These are phyloP conservation scores for Lepidochitona cinerea DNA, from an alignment of 2,888 invertebrate genomes.

Conservation along the genomic window DNA sequence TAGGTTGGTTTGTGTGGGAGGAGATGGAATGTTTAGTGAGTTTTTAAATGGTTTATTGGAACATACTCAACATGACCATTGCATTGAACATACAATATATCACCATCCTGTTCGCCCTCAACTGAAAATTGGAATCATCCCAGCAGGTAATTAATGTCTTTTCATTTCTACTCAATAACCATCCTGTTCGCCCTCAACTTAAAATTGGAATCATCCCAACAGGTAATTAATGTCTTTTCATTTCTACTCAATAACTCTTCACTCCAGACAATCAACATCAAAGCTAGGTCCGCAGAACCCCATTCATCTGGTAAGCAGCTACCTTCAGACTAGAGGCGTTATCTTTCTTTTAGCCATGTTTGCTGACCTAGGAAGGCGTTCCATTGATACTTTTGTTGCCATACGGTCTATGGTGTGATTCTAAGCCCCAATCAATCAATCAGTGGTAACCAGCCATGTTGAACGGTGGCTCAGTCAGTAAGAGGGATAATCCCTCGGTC, in stretches of 20 bases:
- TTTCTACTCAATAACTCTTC: too few species aligned
- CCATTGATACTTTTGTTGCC: too few species aligned
- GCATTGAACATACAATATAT: slow-evolving; percentile 74
- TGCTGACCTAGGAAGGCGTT: too few species aligned
- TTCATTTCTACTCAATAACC: not conserved
- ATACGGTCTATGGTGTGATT: too few species aligned
- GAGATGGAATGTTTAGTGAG: slow-evolving; percentile 90
- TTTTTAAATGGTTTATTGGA: slow-evolving; percentile 81
- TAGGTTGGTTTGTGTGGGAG: slow-evolving; percentile 86
- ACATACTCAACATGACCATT: slow-evolving; percentile 74
- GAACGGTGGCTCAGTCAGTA: too few species aligned
- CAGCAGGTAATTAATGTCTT: slow-evolving; percentile 73
- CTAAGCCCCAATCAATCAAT: too few species aligned
- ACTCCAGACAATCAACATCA: not conserved
- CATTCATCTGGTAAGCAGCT: not conserved
- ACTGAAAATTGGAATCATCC: slow-evolving; percentile 73
- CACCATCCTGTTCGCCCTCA: slow-evolving; percentile 64
- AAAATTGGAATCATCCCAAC: slow-evolving; percentile 75
- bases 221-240: slow-evolving; percentile 67
- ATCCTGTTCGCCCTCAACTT: slow-evolving; percentile 52
- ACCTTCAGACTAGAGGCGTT: too few species aligned
- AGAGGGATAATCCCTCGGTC: too few species aligned
- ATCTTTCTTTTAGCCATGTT: too few species aligned
- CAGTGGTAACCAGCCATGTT: too few species aligned
- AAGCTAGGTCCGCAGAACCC: not conserved